phyloP scores from a whole-genome alignment of 2,888 invertebrate genomes.

The Polydrusus pterygomalis region DNA sequence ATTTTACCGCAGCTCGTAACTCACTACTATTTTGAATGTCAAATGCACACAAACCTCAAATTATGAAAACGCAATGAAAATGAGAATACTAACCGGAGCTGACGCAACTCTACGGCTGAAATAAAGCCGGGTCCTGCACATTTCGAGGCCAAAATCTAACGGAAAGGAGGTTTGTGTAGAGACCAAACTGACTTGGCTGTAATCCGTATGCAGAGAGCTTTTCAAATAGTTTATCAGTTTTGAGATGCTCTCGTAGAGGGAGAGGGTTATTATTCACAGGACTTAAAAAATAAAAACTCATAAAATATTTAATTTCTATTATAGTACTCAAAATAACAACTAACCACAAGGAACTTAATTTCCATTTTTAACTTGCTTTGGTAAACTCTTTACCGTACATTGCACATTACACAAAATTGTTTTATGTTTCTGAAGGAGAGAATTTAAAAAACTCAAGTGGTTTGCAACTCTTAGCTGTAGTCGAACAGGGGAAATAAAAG shows the following conservation, averaged over 20 bases:
- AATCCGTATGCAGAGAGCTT: slow-evolving; percentile 40
- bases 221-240: slow-evolving; percentile 9
- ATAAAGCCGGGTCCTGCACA: slow-evolving; percentile 41
- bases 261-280: not conserved
- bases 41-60: slow-evolving; percentile 47
- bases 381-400: slow-evolving; percentile 23
- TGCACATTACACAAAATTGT: slow-evolving; percentile 33
- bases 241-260: not conserved
- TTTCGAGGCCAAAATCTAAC: slow-evolving; percentile 33
- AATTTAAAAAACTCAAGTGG: slow-evolving; percentile 37
- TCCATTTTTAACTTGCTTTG: slow-evolving; percentile 15
- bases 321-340: not conserved
- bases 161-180: slow-evolving; percentile 40
- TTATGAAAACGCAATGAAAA: slow-evolving; percentile 45
- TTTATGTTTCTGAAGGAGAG: slow-evolving; percentile 17
- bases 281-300: not conserved
- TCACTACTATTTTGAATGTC: slow-evolving; percentile 39
- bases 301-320: no score
- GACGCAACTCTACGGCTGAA: slow-evolving; percentile 22
- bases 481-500: slow-evolving; percentile 36
- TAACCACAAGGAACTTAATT: slow-evolving; percentile 3
- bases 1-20: slow-evolving; percentile 30
- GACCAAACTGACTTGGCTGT: slow-evolving; percentile 35
- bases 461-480: slow-evolving; percentile 27
- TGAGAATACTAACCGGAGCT: slow-evolving; percentile 36